Base-by-base conservation (phyloP, 2,113 vertebrate species). In the Megalops atlanticus region DNA sequence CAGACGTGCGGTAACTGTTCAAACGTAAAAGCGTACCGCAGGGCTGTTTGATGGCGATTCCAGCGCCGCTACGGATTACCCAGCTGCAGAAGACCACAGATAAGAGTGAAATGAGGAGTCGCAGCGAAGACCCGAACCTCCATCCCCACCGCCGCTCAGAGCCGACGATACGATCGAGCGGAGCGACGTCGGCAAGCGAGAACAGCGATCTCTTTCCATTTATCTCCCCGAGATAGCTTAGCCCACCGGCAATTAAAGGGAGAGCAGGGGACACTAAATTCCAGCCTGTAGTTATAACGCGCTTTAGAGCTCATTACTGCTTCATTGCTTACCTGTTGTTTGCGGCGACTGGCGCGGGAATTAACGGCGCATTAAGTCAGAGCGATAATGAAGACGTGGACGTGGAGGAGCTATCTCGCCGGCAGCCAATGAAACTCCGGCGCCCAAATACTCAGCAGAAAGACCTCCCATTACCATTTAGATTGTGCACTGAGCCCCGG, bases 381-480 rank as follows among this genome's bases (percentile, higher is more conserved):
- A 58, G 47, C 76, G 80, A 77, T 89, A 86, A 90, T 90, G 86
- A 89, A 88, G 79, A 85, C 36, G 77, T 84, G 71, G 71, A 40
- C 64, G 54, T 68, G 77, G 45, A 85, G 83, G 81, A 81, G 68
- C 40, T 18, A 87, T 80, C 43, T 80, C 80, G 73, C 79, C 75
- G 81, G 41, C 47, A 68, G 80, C 71, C 52, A 77, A 77, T 84
- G 81, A 45, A 83, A 85, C 47, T 39, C 43, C 45, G 79, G 76
- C 77, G 82, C 85, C 80, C 43, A 15, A 64, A 74, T 83, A 72
- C 39, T 21, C 27, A 33, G 78, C 81, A 83, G 77, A 87, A 85
- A 85, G 79, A 54, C 82, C 83, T 0, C 45, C 58, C 76, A 92
- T 92, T 90, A 91, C 87, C 87, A 91, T 92, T 92, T 92, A 90